Evolutionary conservation across 2,113 vertebrate species (phyloP).

Genomic region (Mus spicilegus): DNA sequence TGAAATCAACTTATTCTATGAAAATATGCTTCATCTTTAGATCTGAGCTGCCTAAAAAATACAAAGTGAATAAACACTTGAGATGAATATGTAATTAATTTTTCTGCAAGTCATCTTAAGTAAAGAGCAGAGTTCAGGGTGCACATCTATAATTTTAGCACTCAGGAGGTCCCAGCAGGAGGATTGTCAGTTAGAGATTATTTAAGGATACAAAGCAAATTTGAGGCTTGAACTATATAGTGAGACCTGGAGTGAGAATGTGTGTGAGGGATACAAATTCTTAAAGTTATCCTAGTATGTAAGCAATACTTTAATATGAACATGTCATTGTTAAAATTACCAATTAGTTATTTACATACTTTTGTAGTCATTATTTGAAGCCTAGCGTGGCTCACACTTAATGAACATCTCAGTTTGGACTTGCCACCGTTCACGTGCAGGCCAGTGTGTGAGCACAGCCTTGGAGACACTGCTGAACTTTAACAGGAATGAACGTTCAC

Average conservation of each 20-base stretch:
- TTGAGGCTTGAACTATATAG: not conserved
- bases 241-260: not conserved
- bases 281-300: not conserved
- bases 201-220: not conserved
- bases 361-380: not conserved
- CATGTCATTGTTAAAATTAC: not conserved
- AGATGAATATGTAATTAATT: not conserved
- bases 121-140: not conserved
- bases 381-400: not conserved
- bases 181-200: not conserved
- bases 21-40: not conserved
- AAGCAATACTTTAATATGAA: not conserved
- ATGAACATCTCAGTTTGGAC: not conserved
- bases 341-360: not conserved
- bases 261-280: not conserved
- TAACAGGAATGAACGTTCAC: not conserved
- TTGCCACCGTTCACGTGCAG: fast-evolving
- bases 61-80: not conserved
- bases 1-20: not conserved
- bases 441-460: fast-evolving
- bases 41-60: not conserved
- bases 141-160: not conserved
- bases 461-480: too few relatives aligned
- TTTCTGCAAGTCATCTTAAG: not conserved
- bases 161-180: not conserved